Evolutionary conservation across 2,888 invertebrate species (phyloP).

Genomic region (Seladonia tumulorum): DNA sequence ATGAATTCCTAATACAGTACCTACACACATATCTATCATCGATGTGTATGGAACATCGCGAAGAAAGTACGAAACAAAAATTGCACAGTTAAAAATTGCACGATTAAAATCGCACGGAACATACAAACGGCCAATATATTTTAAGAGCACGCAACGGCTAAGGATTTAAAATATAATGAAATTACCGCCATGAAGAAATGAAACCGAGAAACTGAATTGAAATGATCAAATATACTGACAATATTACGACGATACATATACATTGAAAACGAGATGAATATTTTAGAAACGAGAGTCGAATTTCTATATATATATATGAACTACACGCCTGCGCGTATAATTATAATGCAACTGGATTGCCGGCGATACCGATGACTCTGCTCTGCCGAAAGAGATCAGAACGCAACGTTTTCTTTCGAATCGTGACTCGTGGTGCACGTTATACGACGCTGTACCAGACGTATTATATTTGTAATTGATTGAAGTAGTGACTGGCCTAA

Average conservation of each 20-base stretch:
- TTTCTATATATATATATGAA: neutral
- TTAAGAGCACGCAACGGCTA: neutral
- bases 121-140: neutral
- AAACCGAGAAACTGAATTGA: neutral
- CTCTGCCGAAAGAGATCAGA: constrained; percentile 21
- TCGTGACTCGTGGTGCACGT: constrained; percentile 26
- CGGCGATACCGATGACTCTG: constrained; percentile 29
- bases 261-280: neutral
- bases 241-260: neutral
- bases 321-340: neutral
- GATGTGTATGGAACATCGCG: neutral
- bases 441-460: constrained; percentile 38
- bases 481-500: constrained; percentile 84
- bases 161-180: neutral
- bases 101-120: neutral
- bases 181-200: neutral
- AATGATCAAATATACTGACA: neutral
- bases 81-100: neutral
- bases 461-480: constrained; percentile 75
- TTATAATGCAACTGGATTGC: neutral
- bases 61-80: neutral
- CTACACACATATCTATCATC: neutral
- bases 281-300: neutral
- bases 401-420: neutral
- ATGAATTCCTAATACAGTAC: neutral